A percentile compares a stretch with the other conserved stretches of the same genome.
phyloP scores from a whole-genome alignment of 53 echinoderm and acorn worm species.

The Temnopleurus reevesii region DNA sequence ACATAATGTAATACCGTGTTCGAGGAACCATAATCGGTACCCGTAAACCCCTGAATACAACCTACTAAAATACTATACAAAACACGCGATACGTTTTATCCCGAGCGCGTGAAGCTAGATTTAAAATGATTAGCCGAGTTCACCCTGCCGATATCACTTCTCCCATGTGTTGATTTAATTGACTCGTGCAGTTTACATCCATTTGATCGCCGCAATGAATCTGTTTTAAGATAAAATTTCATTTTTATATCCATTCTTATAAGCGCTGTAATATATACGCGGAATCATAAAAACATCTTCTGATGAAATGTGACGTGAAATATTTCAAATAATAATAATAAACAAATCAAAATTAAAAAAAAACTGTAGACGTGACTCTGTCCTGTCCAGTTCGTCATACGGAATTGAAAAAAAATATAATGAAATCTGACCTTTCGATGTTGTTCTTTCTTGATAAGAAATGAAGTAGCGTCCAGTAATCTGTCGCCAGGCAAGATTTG shows the following conservation, averaged over 20 bases:
- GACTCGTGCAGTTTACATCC: no score
- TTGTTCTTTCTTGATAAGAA: not conserved
- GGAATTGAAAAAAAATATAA: conserved; percentile 6
- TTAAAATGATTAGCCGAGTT: conserved; percentile 26
- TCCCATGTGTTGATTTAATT: not conserved
- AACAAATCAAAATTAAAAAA: no score
- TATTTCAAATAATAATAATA: no score
- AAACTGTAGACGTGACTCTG: no score
- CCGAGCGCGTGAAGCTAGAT: not conserved
- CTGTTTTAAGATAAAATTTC: no score
- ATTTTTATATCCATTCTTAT: no score
- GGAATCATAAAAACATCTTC: no score
- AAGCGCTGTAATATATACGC: no score
- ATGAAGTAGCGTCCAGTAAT: not conserved
- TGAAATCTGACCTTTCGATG: not conserved
- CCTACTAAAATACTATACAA: no score
- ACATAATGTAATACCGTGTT: conserved; percentile 7
- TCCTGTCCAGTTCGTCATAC: not conserved
- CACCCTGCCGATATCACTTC: not conserved
- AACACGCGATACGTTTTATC: conserved; percentile 9
- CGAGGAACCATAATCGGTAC: conserved; percentile 1
- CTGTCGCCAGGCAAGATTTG: conserved; percentile 13
- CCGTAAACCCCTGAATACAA: not conserved
- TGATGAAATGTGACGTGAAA: no score
- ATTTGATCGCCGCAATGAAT: no score